These are phyloP conservation scores for Sclerodermus sp. DNA, from an alignment of 2,888 invertebrate species.

Conservation along the genomic window DNA sequence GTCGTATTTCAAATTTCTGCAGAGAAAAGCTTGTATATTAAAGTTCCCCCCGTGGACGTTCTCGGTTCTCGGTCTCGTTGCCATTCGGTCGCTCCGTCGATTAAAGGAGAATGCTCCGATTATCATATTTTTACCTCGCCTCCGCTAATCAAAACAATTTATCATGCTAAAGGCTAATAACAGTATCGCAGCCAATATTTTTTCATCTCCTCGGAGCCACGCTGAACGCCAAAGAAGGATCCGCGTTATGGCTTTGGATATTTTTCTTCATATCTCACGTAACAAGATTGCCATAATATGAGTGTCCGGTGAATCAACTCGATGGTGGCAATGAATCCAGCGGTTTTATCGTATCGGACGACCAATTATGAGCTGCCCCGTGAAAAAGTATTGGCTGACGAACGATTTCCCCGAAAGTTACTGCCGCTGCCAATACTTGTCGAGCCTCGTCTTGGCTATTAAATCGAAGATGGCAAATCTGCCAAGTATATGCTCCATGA, in stretches of 20 bases:
- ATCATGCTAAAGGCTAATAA: too few relatives aligned
- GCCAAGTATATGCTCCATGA: background rate
- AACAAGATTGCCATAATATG: conserved; percentile 4
- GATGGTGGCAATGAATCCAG: conserved; percentile 6
- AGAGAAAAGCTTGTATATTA: too few relatives aligned
- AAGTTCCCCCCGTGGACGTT: too few relatives aligned
- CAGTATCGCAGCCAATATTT: too few relatives aligned
- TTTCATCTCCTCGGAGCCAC: too few relatives aligned
- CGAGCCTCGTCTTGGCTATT: background rate
- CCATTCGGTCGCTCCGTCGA: too few relatives aligned
- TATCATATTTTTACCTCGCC: too few relatives aligned
- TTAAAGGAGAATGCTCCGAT: too few relatives aligned
- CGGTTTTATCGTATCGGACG: conserved; percentile 34
- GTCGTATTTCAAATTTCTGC: too few relatives aligned
- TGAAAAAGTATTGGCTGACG: conserved; percentile 23
- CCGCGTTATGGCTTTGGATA: background rate
- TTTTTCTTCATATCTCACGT: background rate
- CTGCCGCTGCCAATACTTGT: background rate
- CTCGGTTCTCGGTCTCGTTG: too few relatives aligned
- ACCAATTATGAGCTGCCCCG: conserved; percentile 28
- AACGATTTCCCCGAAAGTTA: background rate
- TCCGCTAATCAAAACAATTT: too few relatives aligned
- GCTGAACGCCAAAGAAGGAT: background rate
- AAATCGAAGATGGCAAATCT: background rate
- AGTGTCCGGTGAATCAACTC: conserved; percentile 8